Conservation (phyloP, 2,888 invertebrate species). For the Mechanitis messenoides region DNA sequence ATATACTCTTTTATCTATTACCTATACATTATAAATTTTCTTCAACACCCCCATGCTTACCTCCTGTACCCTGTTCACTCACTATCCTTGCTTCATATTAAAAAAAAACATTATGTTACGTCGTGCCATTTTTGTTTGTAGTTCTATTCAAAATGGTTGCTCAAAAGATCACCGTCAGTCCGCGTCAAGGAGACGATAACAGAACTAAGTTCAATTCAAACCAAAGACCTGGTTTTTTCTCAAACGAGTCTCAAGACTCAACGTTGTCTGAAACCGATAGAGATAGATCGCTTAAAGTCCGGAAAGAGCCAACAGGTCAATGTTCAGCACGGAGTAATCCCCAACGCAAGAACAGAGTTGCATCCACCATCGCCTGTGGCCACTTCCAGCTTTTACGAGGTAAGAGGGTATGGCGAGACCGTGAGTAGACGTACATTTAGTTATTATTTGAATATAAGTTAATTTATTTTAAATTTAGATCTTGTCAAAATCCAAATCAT, state of each 20-base stretch:
- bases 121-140: conserved; percentile 76
- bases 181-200: conserved; percentile 73
- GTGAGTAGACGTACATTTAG: conserved; percentile 56
- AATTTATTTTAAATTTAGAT: conserved; percentile 42
- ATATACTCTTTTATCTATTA: neutral
- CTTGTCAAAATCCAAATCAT: conserved; percentile 30
- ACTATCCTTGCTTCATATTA: conserved; percentile 57
- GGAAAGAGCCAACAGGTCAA: conserved; percentile 63
- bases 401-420: conserved; percentile 50
- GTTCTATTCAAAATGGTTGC: conserved; percentile 77
- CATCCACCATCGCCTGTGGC: conserved; percentile 46
- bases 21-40: conserved; percentile 4
- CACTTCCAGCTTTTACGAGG: conserved; percentile 65
- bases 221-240: conserved; percentile 75
- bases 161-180: conserved; percentile 71
- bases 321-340: conserved; percentile 57
- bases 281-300: conserved; percentile 71
- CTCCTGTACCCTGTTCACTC: conserved; percentile 27
- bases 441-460: conserved; percentile 38
- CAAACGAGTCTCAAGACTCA: conserved; percentile 72
- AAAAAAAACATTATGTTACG: conserved; percentile 74
- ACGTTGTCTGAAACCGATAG: conserved; percentile 73
- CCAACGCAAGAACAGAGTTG: conserved; percentile 52
- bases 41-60: conserved; percentile 26
- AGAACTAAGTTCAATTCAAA: conserved; percentile 65